These are phyloP conservation scores for Operophtera brumata DNA, from an alignment of 2,888 invertebrate species.

Conservation along the genomic window DNA sequence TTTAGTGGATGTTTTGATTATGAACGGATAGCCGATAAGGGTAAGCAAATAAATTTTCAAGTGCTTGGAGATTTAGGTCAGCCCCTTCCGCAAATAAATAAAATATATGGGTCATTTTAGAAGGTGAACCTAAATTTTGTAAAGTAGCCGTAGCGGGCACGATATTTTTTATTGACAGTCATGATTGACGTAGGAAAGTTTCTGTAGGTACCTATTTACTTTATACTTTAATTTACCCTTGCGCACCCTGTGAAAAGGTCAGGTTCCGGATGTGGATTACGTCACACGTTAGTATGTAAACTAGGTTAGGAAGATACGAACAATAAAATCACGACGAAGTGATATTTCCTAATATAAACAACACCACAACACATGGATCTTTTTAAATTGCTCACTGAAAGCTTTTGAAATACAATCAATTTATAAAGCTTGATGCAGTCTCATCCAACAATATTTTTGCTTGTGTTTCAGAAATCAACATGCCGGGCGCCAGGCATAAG, in stretches of 20 bases:
- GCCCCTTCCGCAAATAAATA: neutral
- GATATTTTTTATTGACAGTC: too few species aligned
- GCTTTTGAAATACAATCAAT: too few species aligned
- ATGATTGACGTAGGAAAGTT: neutral
- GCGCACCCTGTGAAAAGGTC: too few species aligned
- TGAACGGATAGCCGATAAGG: conserved; percentile 4
- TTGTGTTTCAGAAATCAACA: conserved; percentile 48
- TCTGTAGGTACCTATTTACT: neutral
- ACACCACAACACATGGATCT: too few species aligned
- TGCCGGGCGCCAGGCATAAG: conserved; percentile 90
- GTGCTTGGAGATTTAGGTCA: conserved; percentile 5
- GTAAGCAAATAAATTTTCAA: neutral
- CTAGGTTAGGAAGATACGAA: too few species aligned
- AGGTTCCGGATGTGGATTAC: too few species aligned
- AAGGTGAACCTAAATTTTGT: neutral
- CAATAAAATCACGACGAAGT: too few species aligned
- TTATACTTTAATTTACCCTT: too few species aligned
- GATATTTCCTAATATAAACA: too few species aligned
- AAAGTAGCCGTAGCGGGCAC: neutral
- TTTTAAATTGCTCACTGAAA: too few species aligned
- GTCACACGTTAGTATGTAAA: too few species aligned
- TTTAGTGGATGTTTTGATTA: neutral
- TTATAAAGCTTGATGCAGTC: too few species aligned
- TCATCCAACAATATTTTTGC: neutral
- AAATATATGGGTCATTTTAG: neutral